Evolutionary conservation across 2,797 vertebrate genomes (phyloP), one percentile per base, ranked within the genome.

Genomic region (Tinamus major): DNA sequence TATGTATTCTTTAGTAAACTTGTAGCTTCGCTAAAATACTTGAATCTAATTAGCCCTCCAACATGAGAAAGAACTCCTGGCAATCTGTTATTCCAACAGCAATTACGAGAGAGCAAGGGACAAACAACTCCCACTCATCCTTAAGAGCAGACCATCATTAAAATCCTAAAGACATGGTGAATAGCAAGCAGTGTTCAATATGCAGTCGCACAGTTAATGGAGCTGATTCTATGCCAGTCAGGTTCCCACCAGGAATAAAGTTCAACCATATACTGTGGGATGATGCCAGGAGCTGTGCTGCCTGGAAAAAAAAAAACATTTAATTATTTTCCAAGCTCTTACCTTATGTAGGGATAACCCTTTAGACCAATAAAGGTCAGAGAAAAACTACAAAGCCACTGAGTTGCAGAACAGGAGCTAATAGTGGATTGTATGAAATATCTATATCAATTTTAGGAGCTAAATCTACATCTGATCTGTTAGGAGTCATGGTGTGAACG

Each of bases 161-260:
- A 92, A 83, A 86, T 90, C 48, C 42, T 76, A 69, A 89, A 62
- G 58, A 58, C 31, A 80, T 33, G 62, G 42, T 10, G 46, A 93
- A 87, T 72, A 80, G 55, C 62, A 94, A 83, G 72, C 49, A 92
- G 70, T 89, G 72, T 49, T 85, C 70, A 88, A 86, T 62, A 83
- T 69, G 69, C 76, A 92, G 23, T 63, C 65, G 49, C 42, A 76
- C 5, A 29, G 41, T 92, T 91, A 62, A 69, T 13, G 89, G 62
- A 78, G 6, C 27, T 89, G 62, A 14, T 67, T 85, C 41, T 67
- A 8, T 69, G 65, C 46, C 49, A 55, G 29, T 10, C 10, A 2
- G 1, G 8, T 87, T 83, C 67, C 74, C 65, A 86, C 20, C 21
- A 63, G 51, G 67, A 92, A 48, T 87, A 84, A 92, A 91, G 29